These are phyloP conservation scores for Ifrita kowaldi DNA, from an alignment of 2,113 vertebrate genomes.

Conservation along the genomic window DNA sequence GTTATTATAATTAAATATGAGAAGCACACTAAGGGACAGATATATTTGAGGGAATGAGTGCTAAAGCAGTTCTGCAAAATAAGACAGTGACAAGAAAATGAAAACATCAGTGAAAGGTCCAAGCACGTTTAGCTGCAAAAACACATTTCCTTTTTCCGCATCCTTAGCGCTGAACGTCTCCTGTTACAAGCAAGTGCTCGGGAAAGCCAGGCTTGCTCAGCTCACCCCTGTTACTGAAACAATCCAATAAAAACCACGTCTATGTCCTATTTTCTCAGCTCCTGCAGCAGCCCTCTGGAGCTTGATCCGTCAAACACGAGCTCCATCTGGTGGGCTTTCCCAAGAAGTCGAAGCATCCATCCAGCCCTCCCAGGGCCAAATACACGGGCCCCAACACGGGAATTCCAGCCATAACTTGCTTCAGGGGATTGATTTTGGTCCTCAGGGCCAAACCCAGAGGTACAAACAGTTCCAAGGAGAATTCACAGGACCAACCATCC, in stretches of 20 bases:
- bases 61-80: not conserved
- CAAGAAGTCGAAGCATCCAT: not conserved
- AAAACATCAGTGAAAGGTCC: not conserved
- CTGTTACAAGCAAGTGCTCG: not conserved
- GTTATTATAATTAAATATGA: not conserved
- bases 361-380: not conserved
- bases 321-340: constrained; percentile 72
- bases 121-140: not conserved
- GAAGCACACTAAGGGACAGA: not conserved
- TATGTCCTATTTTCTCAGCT: not conserved
- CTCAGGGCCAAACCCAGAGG: not conserved
- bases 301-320: constrained; percentile 62
- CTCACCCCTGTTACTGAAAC: not conserved
- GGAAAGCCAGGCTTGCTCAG: not conserved
- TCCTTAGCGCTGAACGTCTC: not conserved
- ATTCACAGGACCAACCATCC: rapidly evolving
- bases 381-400: rapidly evolving
- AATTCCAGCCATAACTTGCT: not conserved
- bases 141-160: not conserved
- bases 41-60: not conserved
- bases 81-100: not conserved
- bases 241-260: not conserved
- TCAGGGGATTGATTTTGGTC: not conserved
- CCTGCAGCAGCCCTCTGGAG: not conserved
- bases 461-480: not conserved